Base-by-base conservation (phyloP, 1,140 invertebrate species). In the Drosophila tristis region DNA sequence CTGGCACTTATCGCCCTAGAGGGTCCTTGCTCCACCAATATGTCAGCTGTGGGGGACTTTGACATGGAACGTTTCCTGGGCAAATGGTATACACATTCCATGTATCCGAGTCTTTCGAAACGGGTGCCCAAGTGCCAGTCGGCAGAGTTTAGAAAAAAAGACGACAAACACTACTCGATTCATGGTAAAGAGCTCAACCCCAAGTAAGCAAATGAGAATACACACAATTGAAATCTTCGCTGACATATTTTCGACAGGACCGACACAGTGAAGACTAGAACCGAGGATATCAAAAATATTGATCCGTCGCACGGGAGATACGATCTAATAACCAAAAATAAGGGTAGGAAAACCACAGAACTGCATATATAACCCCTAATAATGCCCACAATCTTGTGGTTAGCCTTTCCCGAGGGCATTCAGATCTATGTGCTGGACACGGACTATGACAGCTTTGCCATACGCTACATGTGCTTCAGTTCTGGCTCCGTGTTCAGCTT, bases 401-500 rank as follows among this genome's bases (percentile, higher is more conserved):
- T 8, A 82, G 74, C 3, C 0, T 56, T 60, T 56, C 54, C 64
- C 2, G 11, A 60, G 0, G 75, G 75, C 5, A 7, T 67, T n/a
- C 15, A 67, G 8, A 25, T 82, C 1, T 72, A 64, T 31, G 9
- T 84, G 1, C 29, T 84, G 44, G 75, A 76, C 1, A 84, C 80
- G 16, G 80, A 84, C 47, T 79, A 84, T n/a, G 2, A 7, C 0
- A 59, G 11, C 7, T 84, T 15, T 31, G 51, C 63, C 11, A 60
- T 84, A 9, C 72, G 74, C 11, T 84, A n/a, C 43, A 20, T 67
- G 43, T 84, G 75, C 48, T 31, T 84, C 2, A 50, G 73, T n/a
- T 2, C 35, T 4, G 15, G 9, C 11, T 2, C 7, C 2, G 23
- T 71, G 20, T 15, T 68, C 1, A 78, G 48, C 15, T 68, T 68